phyloP scores from a whole-genome alignment of 2,113 vertebrate species.

The Mystacornis crossleyi region DNA sequence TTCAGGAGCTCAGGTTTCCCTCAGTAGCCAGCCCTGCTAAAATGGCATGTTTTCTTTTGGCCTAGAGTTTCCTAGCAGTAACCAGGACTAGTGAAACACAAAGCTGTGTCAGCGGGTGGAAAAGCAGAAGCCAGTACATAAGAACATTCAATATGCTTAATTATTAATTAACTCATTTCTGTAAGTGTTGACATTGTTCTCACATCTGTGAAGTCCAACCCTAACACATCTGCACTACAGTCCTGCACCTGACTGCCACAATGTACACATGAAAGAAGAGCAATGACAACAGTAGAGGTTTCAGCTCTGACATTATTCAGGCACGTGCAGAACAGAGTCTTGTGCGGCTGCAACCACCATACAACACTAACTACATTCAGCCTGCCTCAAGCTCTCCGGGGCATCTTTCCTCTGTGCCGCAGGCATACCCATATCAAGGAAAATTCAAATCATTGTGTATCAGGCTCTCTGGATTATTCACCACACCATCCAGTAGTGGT shows the following conservation, averaged over 20 bases:
- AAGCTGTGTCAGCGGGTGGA: background rate
- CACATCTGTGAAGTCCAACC: background rate
- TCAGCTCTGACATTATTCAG: background rate
- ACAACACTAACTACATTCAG: background rate
- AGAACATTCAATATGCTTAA: background rate
- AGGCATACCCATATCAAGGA: accelerated
- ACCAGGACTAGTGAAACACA: background rate
- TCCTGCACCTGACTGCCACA: background rate
- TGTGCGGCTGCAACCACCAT: background rate
- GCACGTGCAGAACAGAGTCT: background rate
- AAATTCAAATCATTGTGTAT: background rate
- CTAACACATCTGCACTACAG: background rate
- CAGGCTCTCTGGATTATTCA: background rate
- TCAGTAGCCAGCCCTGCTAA: background rate
- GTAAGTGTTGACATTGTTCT: background rate
- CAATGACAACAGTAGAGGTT: background rate
- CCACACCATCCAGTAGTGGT: background rate
- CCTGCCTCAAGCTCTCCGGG: background rate
- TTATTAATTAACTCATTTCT: background rate
- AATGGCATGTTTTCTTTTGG: background rate
- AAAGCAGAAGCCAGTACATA: background rate
- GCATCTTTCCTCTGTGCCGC: background rate
- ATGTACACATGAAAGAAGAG: background rate
- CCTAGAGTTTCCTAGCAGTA: background rate
- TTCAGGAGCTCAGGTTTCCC: background rate